Percentiles rank a stretch among this genome's conserved stretches.
phyloP scores from a whole-genome alignment of 2,888 invertebrate genomes.

The Acanthopleura granulata region DNA sequence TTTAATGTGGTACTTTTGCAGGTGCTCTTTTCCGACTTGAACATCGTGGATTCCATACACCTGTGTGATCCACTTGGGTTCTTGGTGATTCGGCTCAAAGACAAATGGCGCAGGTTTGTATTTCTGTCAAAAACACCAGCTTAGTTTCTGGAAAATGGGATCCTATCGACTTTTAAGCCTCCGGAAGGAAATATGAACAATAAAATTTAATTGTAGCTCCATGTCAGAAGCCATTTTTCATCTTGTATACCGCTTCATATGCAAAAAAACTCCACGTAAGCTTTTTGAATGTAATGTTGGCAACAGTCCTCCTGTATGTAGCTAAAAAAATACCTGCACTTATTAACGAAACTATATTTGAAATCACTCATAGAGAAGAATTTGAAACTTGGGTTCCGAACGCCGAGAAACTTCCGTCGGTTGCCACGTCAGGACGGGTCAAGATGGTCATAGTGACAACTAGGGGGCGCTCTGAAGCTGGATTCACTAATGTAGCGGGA shows the following conservation, averaged over 20 bases:
- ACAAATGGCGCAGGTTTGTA: constrained; percentile 4
- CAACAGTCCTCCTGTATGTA: too few relatives aligned
- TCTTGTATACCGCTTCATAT: neutral
- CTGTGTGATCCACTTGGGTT: constrained; percentile 4
- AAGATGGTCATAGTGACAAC: constrained; percentile 32
- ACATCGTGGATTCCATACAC: neutral
- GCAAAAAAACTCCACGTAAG: too few relatives aligned
- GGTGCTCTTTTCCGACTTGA: neutral
- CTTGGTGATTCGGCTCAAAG: neutral
- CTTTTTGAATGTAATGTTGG: too few relatives aligned
- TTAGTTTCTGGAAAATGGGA: too few relatives aligned
- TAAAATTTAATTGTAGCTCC: neutral
- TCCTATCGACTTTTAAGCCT: too few relatives aligned
- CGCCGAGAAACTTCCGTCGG: constrained; percentile 28
- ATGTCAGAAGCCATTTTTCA: neutral
- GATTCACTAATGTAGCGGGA: constrained; percentile 18
- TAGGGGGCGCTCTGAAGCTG: constrained; percentile 20
- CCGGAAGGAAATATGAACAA: too few relatives aligned
- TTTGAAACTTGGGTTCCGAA: neutral
- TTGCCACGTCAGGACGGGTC: constrained; percentile 40
- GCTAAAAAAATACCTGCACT: neutral
- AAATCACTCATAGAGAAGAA: neutral
- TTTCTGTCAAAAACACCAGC: neutral
- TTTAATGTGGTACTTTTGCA: neutral
- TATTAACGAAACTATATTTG: neutral